phyloP scores from a whole-genome alignment of 64 coral and sea anemone species.

The Porites australiensis region DNA sequence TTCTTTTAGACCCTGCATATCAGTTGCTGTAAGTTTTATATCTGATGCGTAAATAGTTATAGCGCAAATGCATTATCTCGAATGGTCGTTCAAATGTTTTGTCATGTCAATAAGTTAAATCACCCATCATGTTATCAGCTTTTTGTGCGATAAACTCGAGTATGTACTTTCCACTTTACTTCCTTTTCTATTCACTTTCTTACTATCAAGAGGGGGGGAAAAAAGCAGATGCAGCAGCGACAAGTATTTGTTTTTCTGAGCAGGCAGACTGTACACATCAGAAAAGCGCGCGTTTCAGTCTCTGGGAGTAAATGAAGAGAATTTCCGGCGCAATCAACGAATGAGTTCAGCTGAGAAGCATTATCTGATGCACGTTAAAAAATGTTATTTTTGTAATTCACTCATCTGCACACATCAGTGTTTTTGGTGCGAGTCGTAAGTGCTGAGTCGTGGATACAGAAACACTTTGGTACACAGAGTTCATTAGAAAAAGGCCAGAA shows the following conservation, averaged over 20 bases:
- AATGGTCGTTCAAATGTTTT: neutral
- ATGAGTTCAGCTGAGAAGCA: neutral
- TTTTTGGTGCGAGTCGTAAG: no score
- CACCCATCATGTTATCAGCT: neutral
- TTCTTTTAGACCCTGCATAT: no score
- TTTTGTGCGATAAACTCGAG: neutral
- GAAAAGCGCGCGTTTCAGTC: neutral
- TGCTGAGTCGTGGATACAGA: no score
- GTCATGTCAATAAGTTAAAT: neutral
- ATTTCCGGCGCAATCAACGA: conserved; percentile 22
- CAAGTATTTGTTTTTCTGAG: neutral
- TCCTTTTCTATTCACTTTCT: no score
- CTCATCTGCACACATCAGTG: no score
- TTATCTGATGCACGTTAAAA: neutral
- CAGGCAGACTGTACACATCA: neutral
- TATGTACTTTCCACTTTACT: no score
- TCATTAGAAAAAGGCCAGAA: no score
- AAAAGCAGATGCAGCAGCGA: no score
- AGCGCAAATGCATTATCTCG: conserved; percentile 3
- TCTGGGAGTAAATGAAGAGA: conserved; percentile 5
- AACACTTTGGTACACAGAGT: no score
- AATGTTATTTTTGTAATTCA: neutral
- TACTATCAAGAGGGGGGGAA: no score
- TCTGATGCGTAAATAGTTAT: neutral
- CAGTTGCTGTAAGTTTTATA: neutral